These are phyloP conservation scores for Sylvilagus floridanus DNA, from an alignment of 2,797 vertebrate species.

Conservation along the genomic window DNA sequence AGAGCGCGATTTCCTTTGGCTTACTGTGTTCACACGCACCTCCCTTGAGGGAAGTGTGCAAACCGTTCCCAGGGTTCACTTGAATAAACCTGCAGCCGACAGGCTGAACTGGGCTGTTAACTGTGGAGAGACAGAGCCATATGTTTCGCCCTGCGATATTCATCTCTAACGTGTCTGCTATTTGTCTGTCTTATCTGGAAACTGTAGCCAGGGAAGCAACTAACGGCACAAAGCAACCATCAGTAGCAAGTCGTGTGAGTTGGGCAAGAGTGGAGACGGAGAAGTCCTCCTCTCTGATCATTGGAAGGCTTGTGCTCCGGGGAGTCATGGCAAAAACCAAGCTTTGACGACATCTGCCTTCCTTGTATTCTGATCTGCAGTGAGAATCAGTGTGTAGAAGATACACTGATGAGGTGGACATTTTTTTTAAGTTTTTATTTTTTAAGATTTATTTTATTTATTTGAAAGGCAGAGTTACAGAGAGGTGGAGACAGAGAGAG, in stretches of 20 bases:
- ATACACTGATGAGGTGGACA: rapidly evolving
- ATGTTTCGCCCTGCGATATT: rapidly evolving
- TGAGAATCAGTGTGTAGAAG: background rate
- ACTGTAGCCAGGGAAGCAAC: background rate
- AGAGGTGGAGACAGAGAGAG: no score
- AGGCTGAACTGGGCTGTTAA: background rate
- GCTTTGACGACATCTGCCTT: background rate
- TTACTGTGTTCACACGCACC: background rate
- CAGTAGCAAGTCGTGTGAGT: rapidly evolving
- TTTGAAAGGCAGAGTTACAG: no score
- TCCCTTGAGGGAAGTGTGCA: background rate
- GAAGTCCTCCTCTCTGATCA: background rate
- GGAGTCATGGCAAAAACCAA: rapidly evolving
- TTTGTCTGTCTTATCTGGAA: background rate
- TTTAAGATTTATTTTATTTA: no score
- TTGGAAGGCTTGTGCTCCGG: background rate
- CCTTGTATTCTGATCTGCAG: background rate
- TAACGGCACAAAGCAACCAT: background rate
- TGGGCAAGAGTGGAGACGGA: background rate
- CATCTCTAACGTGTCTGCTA: background rate
- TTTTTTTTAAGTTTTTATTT: background rate
- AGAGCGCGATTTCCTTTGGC: background rate
- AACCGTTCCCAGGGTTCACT: background rate
- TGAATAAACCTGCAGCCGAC: conserved; percentile 21
- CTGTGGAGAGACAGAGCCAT: rapidly evolving